phyloP scores from a whole-genome alignment of 2,888 invertebrate genomes.

The Cephus runcator region DNA sequence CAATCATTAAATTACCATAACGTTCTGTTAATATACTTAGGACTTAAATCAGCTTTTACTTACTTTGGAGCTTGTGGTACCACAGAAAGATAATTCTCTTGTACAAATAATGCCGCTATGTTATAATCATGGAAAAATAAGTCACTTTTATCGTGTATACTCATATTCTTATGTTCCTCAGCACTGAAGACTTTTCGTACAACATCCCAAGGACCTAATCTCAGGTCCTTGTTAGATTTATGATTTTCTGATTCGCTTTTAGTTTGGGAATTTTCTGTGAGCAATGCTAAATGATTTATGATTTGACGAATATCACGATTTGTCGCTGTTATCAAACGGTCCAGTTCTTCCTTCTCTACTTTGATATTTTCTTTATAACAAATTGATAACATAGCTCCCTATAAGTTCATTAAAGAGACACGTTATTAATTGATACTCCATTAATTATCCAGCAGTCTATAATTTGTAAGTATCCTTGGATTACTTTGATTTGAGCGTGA shows the following conservation, averaged over 20 bases:
- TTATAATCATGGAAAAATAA: constrained; percentile 98
- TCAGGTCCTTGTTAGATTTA: constrained; percentile 82
- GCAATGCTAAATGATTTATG: constrained; percentile 88
- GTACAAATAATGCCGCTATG: constrained; percentile 95
- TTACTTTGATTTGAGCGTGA: constrained; percentile 89
- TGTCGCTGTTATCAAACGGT: constrained; percentile 85
- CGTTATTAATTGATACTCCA: background rate
- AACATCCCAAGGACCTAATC: constrained; percentile 95
- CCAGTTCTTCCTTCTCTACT: constrained; percentile 79
- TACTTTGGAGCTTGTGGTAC: constrained; percentile 80
- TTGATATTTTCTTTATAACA: constrained; percentile 92
- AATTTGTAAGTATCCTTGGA: constrained; percentile 12
- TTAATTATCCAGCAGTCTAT: constrained; percentile 4
- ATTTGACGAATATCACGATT: constrained; percentile 95
- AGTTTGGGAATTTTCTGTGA: constrained; percentile 67
- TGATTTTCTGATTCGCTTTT: constrained; percentile 69
- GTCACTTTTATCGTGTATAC: constrained; percentile 83
- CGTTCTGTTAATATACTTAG: no score
- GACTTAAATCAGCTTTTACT: constrained; percentile 36
- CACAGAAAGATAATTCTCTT: constrained; percentile 93
- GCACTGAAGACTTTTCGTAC: constrained; percentile 87
- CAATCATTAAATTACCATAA: constrained; percentile 6
- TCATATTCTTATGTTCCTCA: constrained; percentile 82
- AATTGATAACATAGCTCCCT: constrained; percentile 91
- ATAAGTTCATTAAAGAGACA: constrained; percentile 35